A percentile compares a stretch with the other conserved stretches of the same genome.
These are phyloP conservation scores for Notospermus geniculatus DNA, from an alignment of 1,140 invertebrate species.

Conservation along the genomic window DNA sequence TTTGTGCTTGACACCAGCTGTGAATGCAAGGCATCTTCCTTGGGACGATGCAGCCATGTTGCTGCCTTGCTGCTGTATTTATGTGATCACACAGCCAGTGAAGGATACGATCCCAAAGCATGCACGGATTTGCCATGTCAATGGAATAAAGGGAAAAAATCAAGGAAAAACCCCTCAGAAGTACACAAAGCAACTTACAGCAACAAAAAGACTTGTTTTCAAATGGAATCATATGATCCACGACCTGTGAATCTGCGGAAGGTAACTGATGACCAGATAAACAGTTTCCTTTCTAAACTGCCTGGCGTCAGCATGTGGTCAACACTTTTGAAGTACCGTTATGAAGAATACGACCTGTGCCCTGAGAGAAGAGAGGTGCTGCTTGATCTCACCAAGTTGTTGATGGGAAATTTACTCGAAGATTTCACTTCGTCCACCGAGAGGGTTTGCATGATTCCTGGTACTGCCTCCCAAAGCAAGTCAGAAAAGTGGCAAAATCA, in stretches of 20 bases:
- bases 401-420: background rate
- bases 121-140: constrained; percentile 1
- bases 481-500: too few relatives aligned
- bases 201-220: too few relatives aligned
- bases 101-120: background rate
- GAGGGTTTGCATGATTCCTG: too few relatives aligned
- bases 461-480: too few relatives aligned
- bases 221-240: too few relatives aligned
- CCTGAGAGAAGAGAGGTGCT: background rate
- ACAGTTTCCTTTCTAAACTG: background rate
- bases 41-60: constrained; percentile 7
- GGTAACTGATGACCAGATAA: background rate
- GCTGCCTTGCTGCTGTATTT: constrained; percentile 10
- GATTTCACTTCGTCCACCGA: too few relatives aligned
- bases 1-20: constrained; percentile 9
- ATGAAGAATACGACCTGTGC: background rate
- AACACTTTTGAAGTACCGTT: background rate
- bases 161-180: background rate
- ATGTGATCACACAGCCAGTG: background rate
- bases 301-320: too few relatives aligned
- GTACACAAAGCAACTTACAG: background rate
- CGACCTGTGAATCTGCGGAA: background rate
- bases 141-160: constrained; percentile 6
- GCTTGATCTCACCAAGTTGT: background rate
- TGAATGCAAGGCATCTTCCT: constrained; percentile 12